Evolutionary conservation across 2,888 invertebrate genomes (phyloP).

Genomic region (Stenodema calcarata): DNA sequence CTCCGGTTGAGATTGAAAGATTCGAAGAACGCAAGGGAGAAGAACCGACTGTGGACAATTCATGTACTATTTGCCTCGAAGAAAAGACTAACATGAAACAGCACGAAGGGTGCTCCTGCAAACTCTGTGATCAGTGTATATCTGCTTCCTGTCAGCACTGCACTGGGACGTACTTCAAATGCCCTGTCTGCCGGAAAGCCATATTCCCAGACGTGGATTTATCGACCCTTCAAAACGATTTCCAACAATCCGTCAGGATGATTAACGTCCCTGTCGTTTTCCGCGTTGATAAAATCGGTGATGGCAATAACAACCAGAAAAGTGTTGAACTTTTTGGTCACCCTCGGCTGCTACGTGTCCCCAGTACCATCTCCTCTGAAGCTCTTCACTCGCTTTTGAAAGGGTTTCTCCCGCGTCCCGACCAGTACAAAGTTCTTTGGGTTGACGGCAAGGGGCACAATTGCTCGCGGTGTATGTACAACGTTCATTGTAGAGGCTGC

Average conservation of each 20-base stretch:
- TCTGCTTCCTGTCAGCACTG: slow-evolving; percentile 61
- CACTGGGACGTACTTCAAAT: slow-evolving; percentile 52
- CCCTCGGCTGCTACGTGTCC: slow-evolving; percentile 66
- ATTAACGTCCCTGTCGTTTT: slow-evolving; percentile 66
- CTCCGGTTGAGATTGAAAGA: slow-evolving; percentile 39
- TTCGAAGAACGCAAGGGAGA: slow-evolving; percentile 57
- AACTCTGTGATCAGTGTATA: slow-evolving; percentile 67
- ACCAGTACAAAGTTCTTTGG: slow-evolving; percentile 64
- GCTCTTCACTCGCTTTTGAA: slow-evolving; percentile 65
- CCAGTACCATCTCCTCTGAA: slow-evolving; percentile 65
- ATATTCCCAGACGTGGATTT: slow-evolving; percentile 50
- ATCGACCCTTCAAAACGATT: neutral
- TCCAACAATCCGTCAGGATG: slow-evolving; percentile 60
- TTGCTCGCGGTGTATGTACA: slow-evolving; percentile 68
- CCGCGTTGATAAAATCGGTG: slow-evolving; percentile 64
- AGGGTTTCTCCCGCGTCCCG: slow-evolving; percentile 63
- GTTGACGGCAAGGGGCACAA: slow-evolving; percentile 68
- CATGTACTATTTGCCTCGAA: slow-evolving; percentile 69
- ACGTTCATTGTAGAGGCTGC: slow-evolving; percentile 68
- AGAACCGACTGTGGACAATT: slow-evolving; percentile 58
- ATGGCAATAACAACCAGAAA: slow-evolving; percentile 63
- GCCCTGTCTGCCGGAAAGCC: slow-evolving; percentile 55
- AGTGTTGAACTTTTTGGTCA: slow-evolving; percentile 65
- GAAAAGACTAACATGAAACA: slow-evolving; percentile 66
- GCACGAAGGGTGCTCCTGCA: slow-evolving; percentile 67